Base-by-base conservation (phyloP, 1,140 invertebrate genomes). In the Ctenoplectra terminalis region DNA sequence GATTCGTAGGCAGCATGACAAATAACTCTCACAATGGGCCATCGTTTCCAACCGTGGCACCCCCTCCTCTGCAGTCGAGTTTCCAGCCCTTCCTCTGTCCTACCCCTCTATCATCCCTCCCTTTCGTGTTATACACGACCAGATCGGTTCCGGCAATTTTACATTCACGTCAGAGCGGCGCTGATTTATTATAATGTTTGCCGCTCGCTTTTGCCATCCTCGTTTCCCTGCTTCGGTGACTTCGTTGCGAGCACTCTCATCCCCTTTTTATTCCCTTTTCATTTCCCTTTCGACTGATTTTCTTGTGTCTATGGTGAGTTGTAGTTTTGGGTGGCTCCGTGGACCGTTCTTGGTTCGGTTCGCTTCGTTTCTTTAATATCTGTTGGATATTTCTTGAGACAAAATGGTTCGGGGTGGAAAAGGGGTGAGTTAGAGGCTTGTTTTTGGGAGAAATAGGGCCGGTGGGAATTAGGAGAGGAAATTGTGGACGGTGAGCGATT, bases 101-200 rank as follows among this genome's bases (percentile, higher is more conserved):
- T 11, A 26, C 15, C 26, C 11, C 17, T 8, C 23, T 37, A 23
- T 17, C 15, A 13, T 17, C 86, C 81, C 76, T 81, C 78, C 81
- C 83, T 76, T 75, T 89, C 88, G 84, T 92, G 92, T 92, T 92
- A 92, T 92, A 93, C 91, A 90, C 88, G 91, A 89, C 90, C 88
- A 92, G 90, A 93, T 93, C 92, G 90, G 92, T 93, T 92, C 92
- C 92, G 92, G 91, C 91, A 92, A 93, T 93, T 93, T 93, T 90
- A 93, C 88, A 93, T 92, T 91, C 90, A 89, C 86, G 89, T 93
- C 90, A 88, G 87, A 89, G 82, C 83, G 81, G 70, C 78, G 83
- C 87, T 92, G 92, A 93, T 93, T 93, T 93, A 93, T 93, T 91
- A 90, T 92, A 93, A 92, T 92, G 91, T 91, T 92, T 90, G 89